A percentile compares a stretch with the other conserved stretches of the same genome.
Conservation (phyloP, 2,888 invertebrate genomes). For the Yponomeuta plumbellus region DNA sequence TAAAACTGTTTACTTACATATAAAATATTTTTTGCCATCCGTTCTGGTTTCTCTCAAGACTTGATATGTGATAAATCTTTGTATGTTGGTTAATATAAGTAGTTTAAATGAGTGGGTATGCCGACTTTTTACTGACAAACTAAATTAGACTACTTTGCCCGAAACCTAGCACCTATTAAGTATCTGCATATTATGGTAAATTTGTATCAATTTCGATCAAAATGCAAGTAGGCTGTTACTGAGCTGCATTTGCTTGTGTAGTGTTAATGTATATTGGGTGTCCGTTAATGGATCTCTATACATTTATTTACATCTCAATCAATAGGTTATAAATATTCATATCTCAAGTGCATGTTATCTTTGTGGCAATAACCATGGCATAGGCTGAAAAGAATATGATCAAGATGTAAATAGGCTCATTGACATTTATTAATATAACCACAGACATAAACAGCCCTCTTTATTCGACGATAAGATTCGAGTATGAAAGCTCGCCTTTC, state of each 20-base stretch:
- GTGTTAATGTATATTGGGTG: slow-evolving; percentile 35
- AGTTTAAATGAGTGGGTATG: too few species aligned
- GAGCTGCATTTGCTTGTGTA: slow-evolving; percentile 30
- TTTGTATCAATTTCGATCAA: slow-evolving; percentile 17
- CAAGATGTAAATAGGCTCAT: background rate
- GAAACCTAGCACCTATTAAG: too few species aligned
- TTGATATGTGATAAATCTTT: slow-evolving; percentile 2
- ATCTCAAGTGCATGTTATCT: slow-evolving; percentile 44
- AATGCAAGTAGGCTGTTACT: slow-evolving; percentile 9
- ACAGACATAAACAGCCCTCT: background rate
- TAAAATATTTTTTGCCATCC: slow-evolving; percentile 48
- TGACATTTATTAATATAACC: background rate
- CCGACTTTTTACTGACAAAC: too few species aligned
- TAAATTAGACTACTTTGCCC: too few species aligned
- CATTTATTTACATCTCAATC: slow-evolving; percentile 63
- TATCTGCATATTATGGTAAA: background rate
- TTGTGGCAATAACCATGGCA: slow-evolving; percentile 42
- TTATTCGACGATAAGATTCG: background rate
- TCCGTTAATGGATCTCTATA: slow-evolving; percentile 50
- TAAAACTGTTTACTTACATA: slow-evolving; percentile 54
- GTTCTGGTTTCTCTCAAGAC: slow-evolving; percentile 39
- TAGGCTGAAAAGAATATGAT: slow-evolving; percentile 38
- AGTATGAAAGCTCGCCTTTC: background rate
- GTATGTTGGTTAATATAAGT: background rate
- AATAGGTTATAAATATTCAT: slow-evolving; percentile 55